Percentiles rank a stretch among this genome's conserved stretches.
These are phyloP conservation scores for Phallusia fumigata DNA, from an alignment of 23 tunicate genomes.

Conservation along the genomic window DNA sequence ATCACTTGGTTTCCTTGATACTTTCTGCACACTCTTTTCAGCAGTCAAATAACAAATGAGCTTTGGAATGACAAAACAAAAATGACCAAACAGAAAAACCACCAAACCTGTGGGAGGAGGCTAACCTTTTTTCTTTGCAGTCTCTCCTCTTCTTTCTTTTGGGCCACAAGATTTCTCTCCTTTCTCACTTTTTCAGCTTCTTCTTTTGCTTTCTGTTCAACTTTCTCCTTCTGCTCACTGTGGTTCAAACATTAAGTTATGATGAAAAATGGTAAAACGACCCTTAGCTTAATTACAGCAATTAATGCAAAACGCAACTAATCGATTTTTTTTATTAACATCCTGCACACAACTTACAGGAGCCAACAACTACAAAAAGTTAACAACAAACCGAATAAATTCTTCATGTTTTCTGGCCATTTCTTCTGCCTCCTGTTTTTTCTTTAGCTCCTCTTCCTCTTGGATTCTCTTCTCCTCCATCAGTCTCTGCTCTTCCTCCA, in stretches of 20 bases:
- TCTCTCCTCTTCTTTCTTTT: conserved; percentile 79
- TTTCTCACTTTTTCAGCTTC: conserved; percentile 50
- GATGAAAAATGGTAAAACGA: neutral
- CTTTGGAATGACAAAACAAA: too few relatives aligned
- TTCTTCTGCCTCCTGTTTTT: conserved; percentile 49
- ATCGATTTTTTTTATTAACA: too few relatives aligned
- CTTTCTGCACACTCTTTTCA: too few relatives aligned
- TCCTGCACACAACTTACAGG: too few relatives aligned
- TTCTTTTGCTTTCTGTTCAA: conserved; percentile 50
- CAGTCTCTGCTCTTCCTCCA: conserved; percentile 1
- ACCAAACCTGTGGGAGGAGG: neutral
- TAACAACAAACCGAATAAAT: conserved; percentile 21
- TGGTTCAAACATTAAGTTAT: neutral
- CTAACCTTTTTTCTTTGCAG: conserved; percentile 64
- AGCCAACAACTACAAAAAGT: too few relatives aligned
- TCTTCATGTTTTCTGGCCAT: conserved; percentile 43
- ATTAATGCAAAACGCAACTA: too few relatives aligned
- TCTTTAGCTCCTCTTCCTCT: conserved; percentile 33
- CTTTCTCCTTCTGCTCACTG: conserved; percentile 36
- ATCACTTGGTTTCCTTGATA: too few relatives aligned
- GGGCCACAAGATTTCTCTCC: conserved; percentile 43
- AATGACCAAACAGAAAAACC: neutral
- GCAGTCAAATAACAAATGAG: too few relatives aligned
- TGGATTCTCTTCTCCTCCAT: conserved; percentile 22
- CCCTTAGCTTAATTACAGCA: too few relatives aligned